These are phyloP conservation scores for Polydrusus cervinus DNA, from an alignment of 2,888 invertebrate species.

Conservation along the genomic window DNA sequence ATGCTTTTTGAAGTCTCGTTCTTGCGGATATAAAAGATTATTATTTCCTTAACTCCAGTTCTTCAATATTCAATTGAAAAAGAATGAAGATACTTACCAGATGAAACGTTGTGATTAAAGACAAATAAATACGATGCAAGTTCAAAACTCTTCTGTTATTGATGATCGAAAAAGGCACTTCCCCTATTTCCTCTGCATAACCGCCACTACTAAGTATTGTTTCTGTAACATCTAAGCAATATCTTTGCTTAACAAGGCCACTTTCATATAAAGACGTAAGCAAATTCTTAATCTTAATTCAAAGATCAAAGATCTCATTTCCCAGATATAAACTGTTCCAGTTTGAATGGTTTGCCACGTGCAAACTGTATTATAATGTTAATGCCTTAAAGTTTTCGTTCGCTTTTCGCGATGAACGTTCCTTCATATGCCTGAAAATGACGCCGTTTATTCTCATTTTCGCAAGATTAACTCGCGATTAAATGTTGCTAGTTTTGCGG, in stretches of 20 bases:
- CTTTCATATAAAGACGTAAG: constrained; percentile 5
- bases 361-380: constrained; percentile 30
- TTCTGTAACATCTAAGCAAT: background rate
- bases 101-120: no score
- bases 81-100: no score
- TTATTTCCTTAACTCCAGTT: no score
- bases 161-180: no score
- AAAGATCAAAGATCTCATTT: constrained; percentile 30
- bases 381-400: constrained; percentile 27
- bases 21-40: no score
- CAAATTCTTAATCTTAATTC: constrained; percentile 17
- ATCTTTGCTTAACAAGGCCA: background rate
- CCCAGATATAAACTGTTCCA: constrained; percentile 13
- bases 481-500: constrained; percentile 71
- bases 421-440: constrained; percentile 71
- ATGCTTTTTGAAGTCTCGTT: no score
- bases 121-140: no score
- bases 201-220: no score
- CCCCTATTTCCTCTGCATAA: no score
- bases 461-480: constrained; percentile 72
- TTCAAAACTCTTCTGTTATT: no score
- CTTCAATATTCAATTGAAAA: no score
- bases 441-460: constrained; percentile 72
- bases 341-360: constrained; percentile 25
- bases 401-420: constrained; percentile 26